Evolutionary conservation across 2,888 invertebrate genomes (phyloP).

Genomic region (Shargacucullia verbasci): DNA sequence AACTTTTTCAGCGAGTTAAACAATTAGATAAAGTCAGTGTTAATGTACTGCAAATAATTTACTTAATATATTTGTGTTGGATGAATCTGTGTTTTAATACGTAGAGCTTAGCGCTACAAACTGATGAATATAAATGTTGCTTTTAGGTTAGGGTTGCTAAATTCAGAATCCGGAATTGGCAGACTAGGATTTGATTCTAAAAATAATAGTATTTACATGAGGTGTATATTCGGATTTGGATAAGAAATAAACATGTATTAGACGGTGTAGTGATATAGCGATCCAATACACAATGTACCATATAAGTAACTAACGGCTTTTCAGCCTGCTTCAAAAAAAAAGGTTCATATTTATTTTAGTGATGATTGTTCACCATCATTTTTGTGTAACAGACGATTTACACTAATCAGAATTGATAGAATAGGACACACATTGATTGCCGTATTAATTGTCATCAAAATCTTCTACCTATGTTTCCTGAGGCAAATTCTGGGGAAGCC

Average conservation of each 20-base stretch:
- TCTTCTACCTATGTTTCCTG: no score
- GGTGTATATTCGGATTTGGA: conserved; percentile 1
- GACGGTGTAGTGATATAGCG: neutral
- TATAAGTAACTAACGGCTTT: no score
- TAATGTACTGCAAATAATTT: conserved; percentile 47
- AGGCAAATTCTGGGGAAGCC: conserved; percentile 26
- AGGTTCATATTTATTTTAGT: no score
- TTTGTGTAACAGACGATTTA: neutral
- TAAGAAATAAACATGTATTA: conserved; percentile 5
- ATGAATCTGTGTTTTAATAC: conserved; percentile 47
- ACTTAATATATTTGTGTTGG: conserved; percentile 8
- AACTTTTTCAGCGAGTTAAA: conserved; percentile 58
- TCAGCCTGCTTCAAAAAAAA: no score
- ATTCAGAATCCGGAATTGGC: conserved; percentile 10
- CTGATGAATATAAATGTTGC: conserved; percentile 38
- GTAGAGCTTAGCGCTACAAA: conserved; percentile 36
- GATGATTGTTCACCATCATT: no score
- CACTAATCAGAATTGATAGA: neutral
- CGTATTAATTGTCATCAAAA: neutral
- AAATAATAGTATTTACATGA: conserved; percentile 9
- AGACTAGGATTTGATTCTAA: conserved; percentile 3
- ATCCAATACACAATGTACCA: no score
- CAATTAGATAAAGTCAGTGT: conserved; percentile 58
- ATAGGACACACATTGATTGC: neutral
- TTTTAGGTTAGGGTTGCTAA: conserved; percentile 47